Base-by-base conservation (phyloP, 2,113 vertebrate genomes). In the Saguinus imperator region DNA sequence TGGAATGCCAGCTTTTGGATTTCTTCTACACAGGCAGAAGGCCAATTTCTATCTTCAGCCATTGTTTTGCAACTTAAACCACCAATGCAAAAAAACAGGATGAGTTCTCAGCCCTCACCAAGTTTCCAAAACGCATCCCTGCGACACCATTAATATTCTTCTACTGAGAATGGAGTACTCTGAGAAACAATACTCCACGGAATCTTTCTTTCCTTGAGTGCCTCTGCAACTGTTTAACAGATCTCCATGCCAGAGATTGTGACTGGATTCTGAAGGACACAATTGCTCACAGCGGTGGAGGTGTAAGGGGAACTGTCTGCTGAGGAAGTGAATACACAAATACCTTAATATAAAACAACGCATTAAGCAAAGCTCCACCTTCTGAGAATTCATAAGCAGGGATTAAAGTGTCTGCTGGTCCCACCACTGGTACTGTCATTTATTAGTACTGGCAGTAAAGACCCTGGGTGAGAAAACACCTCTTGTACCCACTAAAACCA, bases 291-390 rank as follows among this genome's bases (percentile, higher is more conserved):
- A 37, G 12, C 7, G 21, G 40, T 6, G 37, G 81, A 37, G 7
- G 17, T n/a, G 25, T 6, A 21, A 45, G 21, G 29, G 35, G 64
- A 37, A n/a, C n/a, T 0, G 57, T 18, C 29, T n/a, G 21, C 57
- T 9, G 27, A 29, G n/a, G 1, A 18, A 0, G 0, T 27, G 25
- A 45, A 77, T 52, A 18, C 1, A 18, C 37, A 70, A 84, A 52
- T 37, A 48, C 10, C 57, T 50, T 45, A 66, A 75, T 20, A 27
- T 1, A 13, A 29, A 45, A 58, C 8, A 35, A 40, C 4, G 7
- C 84, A 32, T 0, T 8, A 27, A 45, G 50, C 58, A 82, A 80
- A 83, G n/a, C 35, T 40, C 27, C 13, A n/a, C 48, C 27, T 68
- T 72, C 48, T 0, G 6, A 68, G 35, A 52, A 45, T n/a, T 29